Conservation (phyloP, 2,888 invertebrate species). For the Criorhina ranunculi region DNA sequence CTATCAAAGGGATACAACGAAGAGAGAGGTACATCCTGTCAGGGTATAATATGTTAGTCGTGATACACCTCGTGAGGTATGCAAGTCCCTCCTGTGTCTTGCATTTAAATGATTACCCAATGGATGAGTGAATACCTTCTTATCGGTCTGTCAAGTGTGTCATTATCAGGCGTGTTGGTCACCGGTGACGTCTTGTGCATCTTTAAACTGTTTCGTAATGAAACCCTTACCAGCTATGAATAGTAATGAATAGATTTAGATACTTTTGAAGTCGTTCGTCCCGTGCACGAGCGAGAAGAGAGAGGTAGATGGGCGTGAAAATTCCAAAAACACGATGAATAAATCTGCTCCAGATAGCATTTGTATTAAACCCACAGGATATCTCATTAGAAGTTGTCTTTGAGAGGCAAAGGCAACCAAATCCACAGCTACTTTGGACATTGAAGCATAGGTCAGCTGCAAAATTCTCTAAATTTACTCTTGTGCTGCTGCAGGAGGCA, state of each 20-base stretch:
- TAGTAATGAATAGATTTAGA: constrained; percentile 19
- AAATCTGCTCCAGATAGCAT: no score
- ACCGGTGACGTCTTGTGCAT: background rate
- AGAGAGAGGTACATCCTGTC: constrained; percentile 10
- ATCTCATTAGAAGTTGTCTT: no score
- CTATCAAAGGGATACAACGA: constrained; percentile 12
- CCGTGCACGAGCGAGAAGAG: background rate
- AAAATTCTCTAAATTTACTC: no score
- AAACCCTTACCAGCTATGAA: constrained; percentile 9
- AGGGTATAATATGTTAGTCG: background rate
- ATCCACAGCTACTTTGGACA: no score
- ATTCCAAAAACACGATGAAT: no score
- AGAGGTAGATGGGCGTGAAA: no score
- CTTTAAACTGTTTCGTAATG: background rate
- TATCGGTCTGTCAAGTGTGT: constrained; percentile 30
- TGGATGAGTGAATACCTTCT: constrained; percentile 6
- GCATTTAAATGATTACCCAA: constrained; percentile 29
- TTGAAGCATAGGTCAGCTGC: no score
- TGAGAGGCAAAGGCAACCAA: no score
- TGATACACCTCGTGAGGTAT: background rate
- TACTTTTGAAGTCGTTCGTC: constrained; percentile 7
- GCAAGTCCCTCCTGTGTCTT: constrained; percentile 14
- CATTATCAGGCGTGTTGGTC: constrained; percentile 32
- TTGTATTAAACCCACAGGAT: no score
- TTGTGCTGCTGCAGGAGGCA: no score